Conservation (phyloP, 2,888 invertebrate species). For the Oxycera nigricornis region DNA sequence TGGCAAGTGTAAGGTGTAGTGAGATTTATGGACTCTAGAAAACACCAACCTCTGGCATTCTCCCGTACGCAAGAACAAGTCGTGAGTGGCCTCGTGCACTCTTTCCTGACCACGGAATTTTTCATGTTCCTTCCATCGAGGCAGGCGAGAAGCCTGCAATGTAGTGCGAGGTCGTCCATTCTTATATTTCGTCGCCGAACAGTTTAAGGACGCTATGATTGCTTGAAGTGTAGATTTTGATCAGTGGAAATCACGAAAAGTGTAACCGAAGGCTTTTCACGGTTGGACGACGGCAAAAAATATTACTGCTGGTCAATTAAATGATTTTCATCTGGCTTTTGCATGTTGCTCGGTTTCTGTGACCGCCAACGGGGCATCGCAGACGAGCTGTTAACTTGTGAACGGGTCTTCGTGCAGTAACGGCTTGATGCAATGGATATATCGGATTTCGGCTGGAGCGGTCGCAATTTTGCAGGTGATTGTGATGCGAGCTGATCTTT, state of each 20-base stretch:
- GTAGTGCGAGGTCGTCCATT: background rate
- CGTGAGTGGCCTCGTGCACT: constrained; percentile 35
- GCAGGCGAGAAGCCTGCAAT: background rate
- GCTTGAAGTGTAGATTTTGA: background rate
- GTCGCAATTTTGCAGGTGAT: constrained; percentile 27
- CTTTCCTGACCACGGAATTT: background rate
- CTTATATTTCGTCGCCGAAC: background rate
- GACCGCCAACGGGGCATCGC: background rate
- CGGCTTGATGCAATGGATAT: background rate
- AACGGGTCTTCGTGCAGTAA: constrained; percentile 28
- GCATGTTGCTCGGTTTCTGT: background rate
- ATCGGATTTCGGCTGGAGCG: constrained; percentile 25
- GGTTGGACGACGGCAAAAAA: constrained; percentile 41
- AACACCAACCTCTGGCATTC: constrained; percentile 19
- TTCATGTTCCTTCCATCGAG: background rate
- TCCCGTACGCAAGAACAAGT: background rate
- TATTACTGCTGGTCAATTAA: constrained; percentile 47
- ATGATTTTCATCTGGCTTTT: constrained; percentile 40
- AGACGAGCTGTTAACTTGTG: constrained; percentile 45
- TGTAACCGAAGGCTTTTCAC: constrained; percentile 45
- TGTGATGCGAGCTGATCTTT: constrained; percentile 37
- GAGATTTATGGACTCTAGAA: constrained; percentile 44
- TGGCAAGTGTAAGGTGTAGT: constrained; percentile 41
- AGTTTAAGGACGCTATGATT: constrained; percentile 32
- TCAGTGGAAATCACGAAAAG: constrained; percentile 40